phyloP scores from a whole-genome alignment of 92 coral and sea anemone genomes.

The Siderastrea siderea region DNA sequence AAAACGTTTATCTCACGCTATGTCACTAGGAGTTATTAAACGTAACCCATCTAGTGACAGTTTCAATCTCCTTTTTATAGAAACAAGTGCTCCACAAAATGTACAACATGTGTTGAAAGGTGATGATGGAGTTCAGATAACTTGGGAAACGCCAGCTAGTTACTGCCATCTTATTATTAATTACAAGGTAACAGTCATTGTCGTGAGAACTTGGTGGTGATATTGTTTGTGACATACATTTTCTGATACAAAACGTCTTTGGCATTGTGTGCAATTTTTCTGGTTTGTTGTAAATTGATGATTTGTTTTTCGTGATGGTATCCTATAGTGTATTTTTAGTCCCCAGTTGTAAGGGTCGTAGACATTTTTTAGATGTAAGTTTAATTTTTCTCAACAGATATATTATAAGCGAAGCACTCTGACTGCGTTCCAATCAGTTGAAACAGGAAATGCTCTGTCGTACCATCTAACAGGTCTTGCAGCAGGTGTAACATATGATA shows the following conservation, averaged over 20 bases:
- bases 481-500: neutral
- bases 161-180: conserved; percentile 38
- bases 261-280: too few species aligned
- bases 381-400: neutral
- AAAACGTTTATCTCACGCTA: neutral
- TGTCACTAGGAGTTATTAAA: neutral
- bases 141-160: conserved; percentile 49
- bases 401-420: neutral
- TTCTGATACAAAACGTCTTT: too few species aligned
- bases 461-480: neutral
- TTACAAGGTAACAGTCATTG: conserved; percentile 22
- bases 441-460: conserved; percentile 15
- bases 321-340: too few species aligned
- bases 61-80: conserved; percentile 6
- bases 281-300: too few species aligned
- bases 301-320: too few species aligned
- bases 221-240: too few species aligned
- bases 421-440: neutral
- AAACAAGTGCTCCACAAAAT: conserved; percentile 56
- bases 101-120: conserved; percentile 16
- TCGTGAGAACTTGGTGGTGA: neutral
- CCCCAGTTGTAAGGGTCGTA: too few species aligned
- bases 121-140: conserved; percentile 16
- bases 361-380: too few species aligned
- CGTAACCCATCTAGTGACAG: neutral